Conservation (phyloP, 2,113 vertebrate species). For the Pseudopipra pipra region DNA sequence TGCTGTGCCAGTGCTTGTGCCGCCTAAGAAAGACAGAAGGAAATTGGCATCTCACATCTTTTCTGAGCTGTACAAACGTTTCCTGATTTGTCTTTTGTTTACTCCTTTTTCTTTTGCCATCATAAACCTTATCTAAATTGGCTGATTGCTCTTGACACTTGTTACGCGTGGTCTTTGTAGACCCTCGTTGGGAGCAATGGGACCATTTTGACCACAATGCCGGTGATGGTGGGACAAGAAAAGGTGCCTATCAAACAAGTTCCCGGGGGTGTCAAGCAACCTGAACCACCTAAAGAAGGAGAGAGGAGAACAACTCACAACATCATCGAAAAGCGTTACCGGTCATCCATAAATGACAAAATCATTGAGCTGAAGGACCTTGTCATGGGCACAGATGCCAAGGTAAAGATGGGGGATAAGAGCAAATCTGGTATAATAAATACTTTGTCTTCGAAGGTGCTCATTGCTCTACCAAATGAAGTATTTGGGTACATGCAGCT, state of each 20-base stretch:
- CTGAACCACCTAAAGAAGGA: conserved; percentile 89
- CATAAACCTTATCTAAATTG: neutral
- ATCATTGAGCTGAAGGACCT: conserved; percentile 95
- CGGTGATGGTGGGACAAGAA: conserved; percentile 93
- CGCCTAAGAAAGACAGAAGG: neutral
- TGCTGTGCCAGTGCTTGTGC: neutral
- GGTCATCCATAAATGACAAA: conserved; percentile 98
- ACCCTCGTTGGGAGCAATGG: conserved; percentile 90
- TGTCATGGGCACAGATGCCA: conserved; percentile 95
- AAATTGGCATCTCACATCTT: neutral
- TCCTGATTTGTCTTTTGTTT: neutral
- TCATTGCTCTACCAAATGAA: neutral
- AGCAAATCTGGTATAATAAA: neutral
- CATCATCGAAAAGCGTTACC: conserved; percentile 97
- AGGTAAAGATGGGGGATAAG: conserved; percentile 75
- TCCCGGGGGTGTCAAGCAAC: conserved; percentile 71
- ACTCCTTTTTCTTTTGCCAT: neutral
- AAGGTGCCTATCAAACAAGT: conserved; percentile 97
- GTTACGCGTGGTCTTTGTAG: conserved; percentile 47
- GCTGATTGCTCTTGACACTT: neutral
- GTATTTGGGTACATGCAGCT: neutral
- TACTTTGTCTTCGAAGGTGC: neutral
- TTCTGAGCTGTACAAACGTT: neutral
- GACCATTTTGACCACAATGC: conserved; percentile 94
- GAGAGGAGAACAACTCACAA: conserved; percentile 97